A percentile compares a stretch with the other conserved stretches of the same genome.
Evolutionary conservation across 2,888 invertebrate genomes (phyloP).

Genomic region (Parnassius orleans): DNA sequence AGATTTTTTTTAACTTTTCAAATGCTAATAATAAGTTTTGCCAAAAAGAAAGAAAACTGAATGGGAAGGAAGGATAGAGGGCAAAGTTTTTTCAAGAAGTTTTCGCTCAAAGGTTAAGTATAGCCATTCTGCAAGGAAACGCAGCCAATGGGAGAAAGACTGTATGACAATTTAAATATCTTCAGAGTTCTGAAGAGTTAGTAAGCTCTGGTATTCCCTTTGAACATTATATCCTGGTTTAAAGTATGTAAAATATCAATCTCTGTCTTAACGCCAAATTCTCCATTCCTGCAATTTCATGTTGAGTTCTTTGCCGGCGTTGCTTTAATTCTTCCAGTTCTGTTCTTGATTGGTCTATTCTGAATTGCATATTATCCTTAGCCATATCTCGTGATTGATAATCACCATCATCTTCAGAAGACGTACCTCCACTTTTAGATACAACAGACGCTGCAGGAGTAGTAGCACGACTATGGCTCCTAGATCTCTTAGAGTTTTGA

Average conservation of each 20-base stretch:
- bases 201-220: slow-evolving; percentile 82
- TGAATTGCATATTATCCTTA: slow-evolving; percentile 79
- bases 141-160: too few relatives aligned
- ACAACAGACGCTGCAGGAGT: slow-evolving; percentile 44
- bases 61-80: too few relatives aligned
- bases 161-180: slow-evolving; percentile 50
- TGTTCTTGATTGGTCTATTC: slow-evolving; percentile 86
- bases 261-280: slow-evolving; percentile 90
- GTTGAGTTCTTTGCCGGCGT: slow-evolving; percentile 88
- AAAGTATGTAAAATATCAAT: slow-evolving; percentile 90
- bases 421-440: slow-evolving; percentile 45
- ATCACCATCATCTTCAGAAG: slow-evolving; percentile 62
- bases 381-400: slow-evolving; percentile 54
- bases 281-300: slow-evolving; percentile 91
- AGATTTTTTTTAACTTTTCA: too few relatives aligned
- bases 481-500: slow-evolving; percentile 41
- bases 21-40: too few relatives aligned
- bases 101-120: too few relatives aligned
- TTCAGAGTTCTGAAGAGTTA: slow-evolving; percentile 66
- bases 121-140: too few relatives aligned
- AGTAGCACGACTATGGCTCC: slow-evolving; percentile 42
- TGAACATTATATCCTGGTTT: slow-evolving; percentile 88
- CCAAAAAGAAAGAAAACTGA: too few relatives aligned
- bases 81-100: too few relatives aligned
- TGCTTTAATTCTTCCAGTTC: slow-evolving; percentile 89